These are phyloP conservation scores for Hypomecis atomaria DNA, from an alignment of 2,888 invertebrate species.

Conservation along the genomic window DNA sequence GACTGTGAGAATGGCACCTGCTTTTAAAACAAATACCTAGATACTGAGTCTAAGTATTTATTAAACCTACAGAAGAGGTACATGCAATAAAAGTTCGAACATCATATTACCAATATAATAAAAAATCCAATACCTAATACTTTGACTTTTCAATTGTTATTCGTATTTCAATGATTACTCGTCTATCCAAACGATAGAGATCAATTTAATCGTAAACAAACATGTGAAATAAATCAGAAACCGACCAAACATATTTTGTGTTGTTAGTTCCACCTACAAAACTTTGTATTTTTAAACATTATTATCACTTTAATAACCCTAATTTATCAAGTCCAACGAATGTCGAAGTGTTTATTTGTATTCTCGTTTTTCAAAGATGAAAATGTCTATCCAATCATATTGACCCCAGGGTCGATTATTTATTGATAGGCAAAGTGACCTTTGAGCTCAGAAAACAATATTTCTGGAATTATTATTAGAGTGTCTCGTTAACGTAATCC, in stretches of 20 bases:
- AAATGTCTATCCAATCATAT: constrained; percentile 54
- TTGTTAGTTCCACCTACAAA: constrained; percentile 17
- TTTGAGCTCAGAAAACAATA: constrained; percentile 50
- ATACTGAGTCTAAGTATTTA: too few species aligned
- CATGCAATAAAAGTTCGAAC: too few species aligned
- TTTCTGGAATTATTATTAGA: constrained; percentile 46
- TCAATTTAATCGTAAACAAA: constrained; percentile 14
- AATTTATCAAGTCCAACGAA: constrained; percentile 46
- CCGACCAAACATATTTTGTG: constrained; percentile 19
- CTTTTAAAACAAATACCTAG: too few species aligned
- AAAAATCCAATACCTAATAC: too few species aligned
- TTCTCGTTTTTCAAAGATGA: constrained; percentile 56
- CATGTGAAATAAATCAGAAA: constrained; percentile 20
- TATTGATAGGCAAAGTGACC: constrained; percentile 50
- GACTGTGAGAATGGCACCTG: too few species aligned
- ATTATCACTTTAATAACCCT: constrained; percentile 29
- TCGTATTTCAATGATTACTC: neutral
- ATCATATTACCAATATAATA: too few species aligned
- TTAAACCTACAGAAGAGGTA: too few species aligned
- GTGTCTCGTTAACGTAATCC: constrained; percentile 43
- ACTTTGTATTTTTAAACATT: constrained; percentile 26
- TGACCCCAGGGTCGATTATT: constrained; percentile 64
- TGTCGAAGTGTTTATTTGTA: constrained; percentile 37
- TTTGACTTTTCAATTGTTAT: too few species aligned
- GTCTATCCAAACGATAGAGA: neutral